Conservation (phyloP, 2,113 vertebrate species). For the Formicarius rufipectus region DNA sequence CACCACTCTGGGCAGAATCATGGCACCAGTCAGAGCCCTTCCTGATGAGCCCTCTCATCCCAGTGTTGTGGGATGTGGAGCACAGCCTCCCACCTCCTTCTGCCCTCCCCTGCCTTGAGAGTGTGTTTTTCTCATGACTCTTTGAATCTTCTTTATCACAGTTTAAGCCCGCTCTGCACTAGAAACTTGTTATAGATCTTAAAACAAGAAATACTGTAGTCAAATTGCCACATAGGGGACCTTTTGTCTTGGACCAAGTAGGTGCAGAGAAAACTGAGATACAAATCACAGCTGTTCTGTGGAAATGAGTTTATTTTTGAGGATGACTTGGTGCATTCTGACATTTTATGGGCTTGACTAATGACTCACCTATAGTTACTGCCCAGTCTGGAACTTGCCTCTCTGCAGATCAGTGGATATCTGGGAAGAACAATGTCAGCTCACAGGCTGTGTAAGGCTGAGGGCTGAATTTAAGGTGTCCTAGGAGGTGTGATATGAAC, state of each 20-base stretch:
- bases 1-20: background rate
- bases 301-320: background rate
- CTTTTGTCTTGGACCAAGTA: background rate
- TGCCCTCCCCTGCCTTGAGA: background rate
- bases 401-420: background rate
- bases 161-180: background rate
- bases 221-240: background rate
- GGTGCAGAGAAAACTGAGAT: background rate
- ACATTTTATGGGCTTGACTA: background rate
- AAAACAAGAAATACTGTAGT: background rate
- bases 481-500: background rate
- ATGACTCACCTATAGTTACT: background rate
- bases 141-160: background rate
- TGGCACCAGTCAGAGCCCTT: background rate
- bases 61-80: background rate
- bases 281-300: background rate
- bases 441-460: background rate
- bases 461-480: background rate
- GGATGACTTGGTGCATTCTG: background rate
- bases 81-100: background rate
- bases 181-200: background rate
- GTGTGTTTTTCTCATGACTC: background rate
- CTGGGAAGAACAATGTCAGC: background rate
- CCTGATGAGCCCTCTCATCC: background rate
- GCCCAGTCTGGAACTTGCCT: background rate